Base-by-base conservation (phyloP, 2,113 vertebrate genomes). In the Perca schrenkii region DNA sequence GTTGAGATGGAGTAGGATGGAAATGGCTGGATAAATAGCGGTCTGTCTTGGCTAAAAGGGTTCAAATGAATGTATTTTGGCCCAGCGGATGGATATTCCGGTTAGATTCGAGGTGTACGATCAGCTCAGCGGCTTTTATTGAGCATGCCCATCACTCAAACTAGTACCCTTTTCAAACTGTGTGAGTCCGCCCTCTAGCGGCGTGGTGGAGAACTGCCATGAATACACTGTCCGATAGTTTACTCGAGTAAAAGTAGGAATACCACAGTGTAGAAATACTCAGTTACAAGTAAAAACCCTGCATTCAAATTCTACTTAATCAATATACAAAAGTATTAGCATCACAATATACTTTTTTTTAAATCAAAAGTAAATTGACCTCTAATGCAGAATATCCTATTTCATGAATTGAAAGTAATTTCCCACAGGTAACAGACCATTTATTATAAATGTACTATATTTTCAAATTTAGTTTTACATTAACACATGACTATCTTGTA, bases 101-200 rank as follows among this genome's bases (percentile, higher is more conserved):
- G 64, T 56, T 0, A 68, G 50, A 25, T 4, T 31, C 16, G 28
- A 46, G 58, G 28, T 77, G 86, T 70, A 82, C 68, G 83, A 77
- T 74, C 64, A 62, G 77, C 74, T 80, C 80, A 15, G 76, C 46
- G 22, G 56, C 14, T 25, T 2, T 6, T 10, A 21, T 16, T 3
- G 52, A 64, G 74, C 76, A 56, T 67, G 68, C 74, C 13, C 47
- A 76, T 8, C 58, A 2, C 0, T 31, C 8, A 0, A 0, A 28
- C 28, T 28, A 28, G 28, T 28, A 28, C 28, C 28, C 28, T 2
- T 28, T 28, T 31, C 8, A 0, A 0, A 2, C 43, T 14, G 87
- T 6, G 28, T 8, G 36, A 19, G 12, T 0, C 53, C 53, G 89
- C 79, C 89, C 70, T 58, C 92, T 79, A 36, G 77, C 22, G 92